Conservation (phyloP, 2,888 invertebrate genomes). For the Hypomecis atomaria region DNA sequence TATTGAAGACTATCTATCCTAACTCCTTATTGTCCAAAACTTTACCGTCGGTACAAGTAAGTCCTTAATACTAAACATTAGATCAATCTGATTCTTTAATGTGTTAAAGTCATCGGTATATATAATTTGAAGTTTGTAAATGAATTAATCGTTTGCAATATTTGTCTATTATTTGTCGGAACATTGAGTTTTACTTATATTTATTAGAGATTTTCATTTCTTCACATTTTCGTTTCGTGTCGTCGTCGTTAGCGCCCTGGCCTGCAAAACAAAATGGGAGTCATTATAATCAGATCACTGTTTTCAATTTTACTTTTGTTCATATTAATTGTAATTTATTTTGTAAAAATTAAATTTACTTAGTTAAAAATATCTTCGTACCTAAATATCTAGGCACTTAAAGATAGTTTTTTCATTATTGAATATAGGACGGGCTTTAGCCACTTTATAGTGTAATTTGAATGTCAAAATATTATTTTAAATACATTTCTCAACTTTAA, state of each 20-base stretch:
- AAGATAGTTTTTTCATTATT: no score
- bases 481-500: no score
- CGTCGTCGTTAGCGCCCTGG: constrained; percentile 28
- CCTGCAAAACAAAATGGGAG: constrained; percentile 26
- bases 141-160: background rate
- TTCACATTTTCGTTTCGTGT: constrained; percentile 20
- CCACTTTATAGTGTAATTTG: no score
- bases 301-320: no score
- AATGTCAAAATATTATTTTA: no score
- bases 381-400: no score
- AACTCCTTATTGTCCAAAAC: constrained; percentile 33
- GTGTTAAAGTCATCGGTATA: background rate
- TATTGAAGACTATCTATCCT: constrained; percentile 28
- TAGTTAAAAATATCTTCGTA: no score
- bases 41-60: constrained; percentile 14
- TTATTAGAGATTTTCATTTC: constrained; percentile 30
- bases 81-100: background rate
- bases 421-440: no score
- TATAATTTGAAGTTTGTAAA: background rate
- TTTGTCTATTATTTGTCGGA: constrained; percentile 53
- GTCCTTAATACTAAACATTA: constrained; percentile 27
- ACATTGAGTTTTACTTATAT: constrained; percentile 44
- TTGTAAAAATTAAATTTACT: no score
- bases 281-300: background rate
- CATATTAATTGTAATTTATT: no score